These are phyloP conservation scores for Acrossocheilus fasciatus DNA, from an alignment of 2,797 vertebrate genomes.

Conservation along the genomic window DNA sequence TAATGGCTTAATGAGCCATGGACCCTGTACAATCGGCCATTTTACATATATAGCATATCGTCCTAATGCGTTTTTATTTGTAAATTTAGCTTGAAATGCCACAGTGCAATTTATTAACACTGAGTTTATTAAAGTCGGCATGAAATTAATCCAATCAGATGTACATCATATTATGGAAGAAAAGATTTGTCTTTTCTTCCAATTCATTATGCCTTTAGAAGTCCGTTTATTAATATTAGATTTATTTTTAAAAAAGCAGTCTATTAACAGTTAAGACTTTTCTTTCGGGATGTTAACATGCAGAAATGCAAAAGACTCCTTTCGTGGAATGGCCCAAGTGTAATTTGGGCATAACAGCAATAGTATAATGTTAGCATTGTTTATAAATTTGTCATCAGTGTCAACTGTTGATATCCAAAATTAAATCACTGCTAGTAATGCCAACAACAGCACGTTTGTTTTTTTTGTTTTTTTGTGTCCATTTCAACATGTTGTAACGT, in stretches of 20 bases:
- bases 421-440: not conserved
- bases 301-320: not conserved
- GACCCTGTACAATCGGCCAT: not conserved
- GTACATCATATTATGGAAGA: not conserved
- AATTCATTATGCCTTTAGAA: not conserved
- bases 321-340: no score
- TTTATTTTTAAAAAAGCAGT: not conserved
- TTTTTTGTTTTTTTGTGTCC: not conserved
- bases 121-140: not conserved
- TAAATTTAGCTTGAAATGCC: not conserved
- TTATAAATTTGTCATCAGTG: not conserved
- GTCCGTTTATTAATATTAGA: not conserved
- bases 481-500: conserved; percentile 16
- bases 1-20: not conserved
- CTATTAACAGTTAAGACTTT: not conserved
- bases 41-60: not conserved
- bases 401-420: not conserved
- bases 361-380: not conserved
- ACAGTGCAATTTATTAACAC: not conserved
- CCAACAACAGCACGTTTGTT: not conserved
- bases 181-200: not conserved
- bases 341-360: not conserved
- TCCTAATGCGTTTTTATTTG: not conserved
- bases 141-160: not conserved
- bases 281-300: not conserved